phyloP scores from a whole-genome alignment of 2,113 vertebrate genomes.

The Aphyosemion australe region DNA sequence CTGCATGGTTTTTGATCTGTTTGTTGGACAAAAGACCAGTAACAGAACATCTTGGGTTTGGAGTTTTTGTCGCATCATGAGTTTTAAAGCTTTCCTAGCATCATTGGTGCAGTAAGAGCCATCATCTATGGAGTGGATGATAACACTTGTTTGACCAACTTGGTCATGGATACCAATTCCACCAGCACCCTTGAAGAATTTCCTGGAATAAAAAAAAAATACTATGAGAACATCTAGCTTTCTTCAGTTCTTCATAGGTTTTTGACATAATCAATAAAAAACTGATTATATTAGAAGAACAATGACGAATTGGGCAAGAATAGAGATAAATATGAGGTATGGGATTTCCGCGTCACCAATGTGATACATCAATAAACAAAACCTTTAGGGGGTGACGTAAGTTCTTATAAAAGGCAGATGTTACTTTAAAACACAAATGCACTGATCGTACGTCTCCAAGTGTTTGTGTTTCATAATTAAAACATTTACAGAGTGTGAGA shows the following conservation, averaged over 20 bases:
- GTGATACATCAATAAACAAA: conserved; percentile 9
- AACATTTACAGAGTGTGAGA: conserved; percentile 60
- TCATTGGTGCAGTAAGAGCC: conserved; percentile 19
- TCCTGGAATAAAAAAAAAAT: conserved; percentile 16
- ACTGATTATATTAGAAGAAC: no score
- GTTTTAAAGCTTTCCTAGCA: conserved; percentile 24
- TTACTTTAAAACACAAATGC: conserved; percentile 54
- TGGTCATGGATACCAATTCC: conserved; percentile 51
- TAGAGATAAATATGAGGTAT: conserved; percentile 28
- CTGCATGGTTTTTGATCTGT: no score
- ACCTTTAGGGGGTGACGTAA: conserved; percentile 56
- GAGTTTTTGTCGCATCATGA: neutral
- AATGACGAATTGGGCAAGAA: neutral
- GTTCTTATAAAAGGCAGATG: conserved; percentile 71
- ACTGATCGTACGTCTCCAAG: conserved; percentile 45
- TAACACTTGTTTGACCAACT: conserved; percentile 52
- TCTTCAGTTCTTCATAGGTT: no score
- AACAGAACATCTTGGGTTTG: no score
- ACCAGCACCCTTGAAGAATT: conserved; percentile 3
- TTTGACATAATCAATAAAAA: no score
- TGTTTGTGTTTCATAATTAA: conserved; percentile 66
- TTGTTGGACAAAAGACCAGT: no score
- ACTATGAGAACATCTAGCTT: no score
- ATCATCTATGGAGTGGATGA: conserved; percentile 31
- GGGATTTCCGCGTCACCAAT: conserved; percentile 32